Base-by-base conservation (phyloP, 1,140 invertebrate genomes). In the fruit fly (Drosophila melanogaster) region DNA sequence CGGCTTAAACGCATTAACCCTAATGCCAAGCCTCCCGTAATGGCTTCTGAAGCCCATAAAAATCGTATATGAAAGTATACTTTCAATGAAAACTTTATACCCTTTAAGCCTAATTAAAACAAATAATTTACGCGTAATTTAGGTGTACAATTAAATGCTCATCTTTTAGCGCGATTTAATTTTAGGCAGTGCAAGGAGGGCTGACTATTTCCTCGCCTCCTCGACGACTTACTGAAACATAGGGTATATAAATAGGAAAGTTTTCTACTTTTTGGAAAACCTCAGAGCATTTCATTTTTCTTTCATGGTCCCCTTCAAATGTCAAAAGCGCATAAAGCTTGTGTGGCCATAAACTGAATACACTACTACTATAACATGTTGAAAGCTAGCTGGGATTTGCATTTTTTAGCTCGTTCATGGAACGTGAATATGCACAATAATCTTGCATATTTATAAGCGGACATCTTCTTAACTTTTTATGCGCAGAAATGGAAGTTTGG, bases 1-100 rank as follows among this genome's bases (percentile, higher is more conserved):
- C 49, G 33, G 56, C 67, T 77, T 86, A 64, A 79, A 71, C 76
- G 84, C 77, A 79, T 89, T 83, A 87, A 81, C 61, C 81, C 43
- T 56, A 86, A 87, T 79, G 62, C 35, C 55, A 77, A 81, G 38
- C 55, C 73, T 64, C 49, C 61, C 79, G 66, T 69, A 79, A 81
- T 72, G 57, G 60, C 62, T 38, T 69, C 30, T 41, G 41, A 73
- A 59, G 54, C 38, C 30, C 33, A 40, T 51, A 40, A 24, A 58
- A 43, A 61, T 61, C 24, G 5, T 15, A 57, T 26, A 58, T 11
- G 24, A 40, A n/a, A 22, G 15, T 40, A 40, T 33, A 10, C n/a
- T 22, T 12, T 0, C 4, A 58, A 43, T 64, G 30, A 72, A 72
- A 37, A 61, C 30, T 15, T 51, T 17, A 17, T 60, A 55, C 59